A percentile compares a stretch with the other conserved stretches of the same genome.
phyloP scores from a whole-genome alignment of 2,888 invertebrate species.

The Stenchaetothrips biformis region DNA sequence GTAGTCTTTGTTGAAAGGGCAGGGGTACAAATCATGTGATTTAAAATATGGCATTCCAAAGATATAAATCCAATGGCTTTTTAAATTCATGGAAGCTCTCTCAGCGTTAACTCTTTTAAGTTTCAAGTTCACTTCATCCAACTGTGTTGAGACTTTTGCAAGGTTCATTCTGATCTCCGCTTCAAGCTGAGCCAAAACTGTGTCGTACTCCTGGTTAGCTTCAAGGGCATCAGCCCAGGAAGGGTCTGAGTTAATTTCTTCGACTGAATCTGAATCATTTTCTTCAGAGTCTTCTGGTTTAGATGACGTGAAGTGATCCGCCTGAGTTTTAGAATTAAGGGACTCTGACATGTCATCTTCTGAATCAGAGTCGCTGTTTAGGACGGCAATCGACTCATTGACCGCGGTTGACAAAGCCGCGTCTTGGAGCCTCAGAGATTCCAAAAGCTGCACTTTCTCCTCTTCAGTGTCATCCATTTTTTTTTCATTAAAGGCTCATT shows the following conservation, averaged over 20 bases:
- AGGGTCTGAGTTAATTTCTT: neutral
- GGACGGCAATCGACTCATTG: neutral
- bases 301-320: neutral
- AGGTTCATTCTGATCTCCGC: neutral
- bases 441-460: neutral
- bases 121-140: neutral
- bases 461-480: neutral
- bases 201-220: neutral
- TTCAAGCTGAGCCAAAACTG: conserved; percentile 2
- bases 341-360: neutral
- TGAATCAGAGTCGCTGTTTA: neutral
- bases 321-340: neutral
- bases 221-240: conserved; percentile 7
- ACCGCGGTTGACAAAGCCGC: neutral
- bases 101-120: neutral
- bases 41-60: conserved; percentile 11
- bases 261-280: neutral
- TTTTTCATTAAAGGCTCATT: too few relatives aligned
- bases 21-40: neutral
- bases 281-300: neutral
- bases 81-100: neutral
- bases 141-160: neutral
- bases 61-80: neutral
- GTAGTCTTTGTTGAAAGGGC: neutral
- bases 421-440: neutral